Percentiles rank a stretch among this genome's conserved stretches.
These are phyloP conservation scores for Alviniconcha strummeri DNA, from an alignment of 2,888 invertebrate species.

Conservation along the genomic window DNA sequence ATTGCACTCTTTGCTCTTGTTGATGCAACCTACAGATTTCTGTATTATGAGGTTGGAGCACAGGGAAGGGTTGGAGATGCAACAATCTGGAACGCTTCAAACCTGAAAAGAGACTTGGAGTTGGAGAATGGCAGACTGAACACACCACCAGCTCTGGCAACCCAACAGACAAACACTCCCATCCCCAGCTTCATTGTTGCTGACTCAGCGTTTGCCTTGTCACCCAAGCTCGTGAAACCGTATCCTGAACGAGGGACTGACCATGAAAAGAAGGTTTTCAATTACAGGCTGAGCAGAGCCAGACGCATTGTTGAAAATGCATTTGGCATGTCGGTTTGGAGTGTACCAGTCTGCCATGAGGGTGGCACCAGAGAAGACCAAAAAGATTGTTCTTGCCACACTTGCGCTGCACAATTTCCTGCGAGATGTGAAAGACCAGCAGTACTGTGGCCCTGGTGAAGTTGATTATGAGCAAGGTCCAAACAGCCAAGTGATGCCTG, in stretches of 20 bases:
- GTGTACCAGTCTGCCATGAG: conserved; percentile 8
- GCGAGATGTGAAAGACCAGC: neutral
- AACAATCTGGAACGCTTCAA: neutral
- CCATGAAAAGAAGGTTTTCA: neutral
- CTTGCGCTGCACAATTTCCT: conserved; percentile 17
- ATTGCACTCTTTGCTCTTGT: conserved; percentile 18
- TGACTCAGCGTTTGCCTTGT: conserved; percentile 13
- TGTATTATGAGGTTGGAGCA: conserved; percentile 14
- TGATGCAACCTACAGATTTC: conserved; percentile 2
- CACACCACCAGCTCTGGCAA: neutral
- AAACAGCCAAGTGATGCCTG: neutral
- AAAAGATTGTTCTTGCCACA: conserved; percentile 10
- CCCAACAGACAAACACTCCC: neutral
- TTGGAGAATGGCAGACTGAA: neutral
- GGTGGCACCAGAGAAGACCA: neutral
- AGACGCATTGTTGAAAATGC: neutral
- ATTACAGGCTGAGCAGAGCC: conserved; percentile 5
- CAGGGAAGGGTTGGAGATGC: conserved; percentile 3
- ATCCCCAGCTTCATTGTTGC: conserved; percentile 20
- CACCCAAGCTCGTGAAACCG: neutral
- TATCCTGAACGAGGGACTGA: neutral
- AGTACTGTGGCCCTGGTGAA: conserved; percentile 2
- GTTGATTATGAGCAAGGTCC: conserved; percentile 7
- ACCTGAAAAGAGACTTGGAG: neutral
- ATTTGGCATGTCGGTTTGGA: conserved; percentile 14